phyloP scores from a whole-genome alignment of 2,888 invertebrate genomes.

The Hydraecia micacea region DNA sequence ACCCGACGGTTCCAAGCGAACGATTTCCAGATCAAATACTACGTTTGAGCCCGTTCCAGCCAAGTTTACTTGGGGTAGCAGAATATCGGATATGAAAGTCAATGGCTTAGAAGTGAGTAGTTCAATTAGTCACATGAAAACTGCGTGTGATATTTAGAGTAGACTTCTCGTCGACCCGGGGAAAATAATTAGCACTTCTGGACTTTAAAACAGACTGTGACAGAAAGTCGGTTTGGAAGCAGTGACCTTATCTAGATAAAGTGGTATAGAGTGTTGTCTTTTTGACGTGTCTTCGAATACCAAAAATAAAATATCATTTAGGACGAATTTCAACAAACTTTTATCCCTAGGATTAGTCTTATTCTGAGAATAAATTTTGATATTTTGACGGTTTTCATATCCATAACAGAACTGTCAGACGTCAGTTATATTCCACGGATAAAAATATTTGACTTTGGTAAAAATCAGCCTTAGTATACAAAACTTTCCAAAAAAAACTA shows the following conservation, averaged over 20 bases:
- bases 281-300: not conserved
- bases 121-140: not conserved
- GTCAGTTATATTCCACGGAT: too few species aligned
- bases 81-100: not conserved
- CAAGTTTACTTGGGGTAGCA: not conserved
- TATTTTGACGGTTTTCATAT: too few species aligned
- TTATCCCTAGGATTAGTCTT: too few species aligned
- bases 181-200: not conserved
- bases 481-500: not conserved
- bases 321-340: too few species aligned
- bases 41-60: constrained; percentile 11
- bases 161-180: not conserved
- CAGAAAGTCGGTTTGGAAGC: not conserved
- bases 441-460: too few species aligned
- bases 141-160: too few species aligned
- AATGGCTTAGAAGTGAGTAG: not conserved
- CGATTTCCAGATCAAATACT: constrained; percentile 31
- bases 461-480: too few species aligned
- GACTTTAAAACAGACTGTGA: not conserved
- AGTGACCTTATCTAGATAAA: not conserved
- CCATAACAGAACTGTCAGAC: too few species aligned
- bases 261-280: too few species aligned
- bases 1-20: constrained; percentile 1
- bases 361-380: too few species aligned
- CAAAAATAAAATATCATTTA: not conserved